Base-by-base conservation (phyloP, 2,888 invertebrate species). In the Agriotes lineatus region DNA sequence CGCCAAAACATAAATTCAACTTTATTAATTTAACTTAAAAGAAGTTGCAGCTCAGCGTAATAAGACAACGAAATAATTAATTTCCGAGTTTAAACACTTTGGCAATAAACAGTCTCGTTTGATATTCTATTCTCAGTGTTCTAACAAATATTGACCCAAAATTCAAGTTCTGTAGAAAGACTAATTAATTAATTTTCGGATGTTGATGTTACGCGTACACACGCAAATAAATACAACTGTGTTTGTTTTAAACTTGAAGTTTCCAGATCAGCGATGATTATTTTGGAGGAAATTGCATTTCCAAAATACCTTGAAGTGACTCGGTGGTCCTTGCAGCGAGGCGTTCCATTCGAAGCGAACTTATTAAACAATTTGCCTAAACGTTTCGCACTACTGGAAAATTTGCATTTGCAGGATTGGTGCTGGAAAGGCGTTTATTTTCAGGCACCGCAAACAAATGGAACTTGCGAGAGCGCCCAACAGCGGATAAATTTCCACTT, bases 171-270 rank as follows among this genome's bases (percentile, higher is more conserved):
- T 61, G 39, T 35, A 50, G 61, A 18, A 60, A 61, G 22, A 22
- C 50, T 61, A 61, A 61, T 50, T 61, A 61, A 61, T 61, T 61
- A 61, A 61, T 61, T 61, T 61, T 61, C 37, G 61, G 37, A 61
- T 61, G 50, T 37, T 50, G 50, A 61, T 61, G 50, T 37, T 50
- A 61, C 37, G 16, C 20, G 37, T 50, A 37, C 61, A 61, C 22
- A 61, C 39, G 50, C 61, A 61, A 61, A 61, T 61, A 61, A 37
- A 50, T 35, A 61, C 39, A 10, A 14, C 7, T 10, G 22, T 52
- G 52, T 52, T 52, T 52, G 52, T 33, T 16, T 33, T 52, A 10
- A 52, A 18, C 33, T 52, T 18, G 16, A 52, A 52, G 33, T 52
- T 52, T 30, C 30, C 18, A 52, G 52, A 52, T 52, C 52, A 22